Base-by-base conservation (phyloP, 1,140 invertebrate species). In the Apocrypta bakeri region DNA sequence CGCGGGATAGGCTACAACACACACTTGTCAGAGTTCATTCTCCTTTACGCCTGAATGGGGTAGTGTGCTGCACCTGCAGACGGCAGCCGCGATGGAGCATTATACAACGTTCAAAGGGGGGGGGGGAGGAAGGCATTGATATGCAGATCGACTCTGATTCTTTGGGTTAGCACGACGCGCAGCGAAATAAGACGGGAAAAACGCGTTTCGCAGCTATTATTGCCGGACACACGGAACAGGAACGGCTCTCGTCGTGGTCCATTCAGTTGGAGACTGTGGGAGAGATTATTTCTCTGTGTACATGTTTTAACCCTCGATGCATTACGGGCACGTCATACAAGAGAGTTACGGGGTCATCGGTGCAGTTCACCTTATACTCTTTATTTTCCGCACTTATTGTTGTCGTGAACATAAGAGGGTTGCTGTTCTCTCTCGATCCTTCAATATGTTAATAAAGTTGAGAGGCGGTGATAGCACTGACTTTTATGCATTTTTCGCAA, bases 61-160 rank as follows among this genome's bases (percentile, higher is more conserved):
- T 87, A 86, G 88, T 90, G 88, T 90, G 89, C 91, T 91, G 89
- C 91, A 92, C 91, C 91, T 92, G 91, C 90, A 85, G 88, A 86
- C 88, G 87, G 87, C 21, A 24, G 31, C 24, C n/a, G 27, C 6
- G 66, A n/a, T n/a, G 29, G 11, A 27, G 66, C 27, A 21, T 9
- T 37, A 37, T n/a, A 37, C 33, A 37, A 9, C 33, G 48, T 17
- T 17, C 42, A 3, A 24, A 1, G 31, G 31, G 31, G 1, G 1
- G 11, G 37, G 24, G 33, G 14, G 61, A 64, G 31, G 29, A 74
- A 61, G 85, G 86, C 72, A 90, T 92, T 92, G 87, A 92, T 89
- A 92, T 91, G 91, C 85, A 92, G 87, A 91, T 92, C 48, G 48
- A 56, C 48, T 37, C 33, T 56, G 48, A 17, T 83, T 83, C 29